phyloP scores from a whole-genome alignment of 1,140 invertebrate genomes.

The Lucilia sericata region DNA sequence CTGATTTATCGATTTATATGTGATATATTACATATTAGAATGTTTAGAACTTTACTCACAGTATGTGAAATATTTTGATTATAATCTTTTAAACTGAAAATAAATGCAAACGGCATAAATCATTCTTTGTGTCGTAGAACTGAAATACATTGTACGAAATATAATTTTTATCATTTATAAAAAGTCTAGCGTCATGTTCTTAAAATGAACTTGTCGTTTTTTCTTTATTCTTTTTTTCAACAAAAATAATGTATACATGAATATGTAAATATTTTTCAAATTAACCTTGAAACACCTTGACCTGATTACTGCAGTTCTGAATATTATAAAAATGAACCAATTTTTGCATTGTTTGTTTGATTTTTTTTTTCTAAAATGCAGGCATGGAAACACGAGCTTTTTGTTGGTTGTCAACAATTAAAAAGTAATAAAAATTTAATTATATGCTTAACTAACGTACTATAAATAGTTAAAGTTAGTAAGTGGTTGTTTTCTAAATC shows the following conservation, averaged over 20 bases:
- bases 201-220: background rate
- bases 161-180: background rate
- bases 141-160: background rate
- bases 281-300: conserved; percentile 9
- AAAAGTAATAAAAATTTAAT: background rate
- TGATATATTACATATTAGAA: background rate
- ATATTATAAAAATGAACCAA: background rate
- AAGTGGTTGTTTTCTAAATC: background rate
- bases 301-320: background rate
- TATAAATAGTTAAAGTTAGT: background rate
- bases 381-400: background rate
- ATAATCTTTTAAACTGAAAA: background rate
- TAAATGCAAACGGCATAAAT: background rate
- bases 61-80: background rate
- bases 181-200: background rate
- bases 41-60: background rate
- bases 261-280: background rate
- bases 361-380: background rate
- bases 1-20: too few relatives aligned
- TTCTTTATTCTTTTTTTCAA: background rate
- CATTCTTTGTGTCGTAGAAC: too few relatives aligned
- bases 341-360: background rate
- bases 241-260: background rate
- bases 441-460: background rate
- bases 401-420: background rate